Evolutionary conservation across 2,113 vertebrate species (phyloP), one percentile per base, ranked within the genome.

Genomic region (Petroica traversi): DNA sequence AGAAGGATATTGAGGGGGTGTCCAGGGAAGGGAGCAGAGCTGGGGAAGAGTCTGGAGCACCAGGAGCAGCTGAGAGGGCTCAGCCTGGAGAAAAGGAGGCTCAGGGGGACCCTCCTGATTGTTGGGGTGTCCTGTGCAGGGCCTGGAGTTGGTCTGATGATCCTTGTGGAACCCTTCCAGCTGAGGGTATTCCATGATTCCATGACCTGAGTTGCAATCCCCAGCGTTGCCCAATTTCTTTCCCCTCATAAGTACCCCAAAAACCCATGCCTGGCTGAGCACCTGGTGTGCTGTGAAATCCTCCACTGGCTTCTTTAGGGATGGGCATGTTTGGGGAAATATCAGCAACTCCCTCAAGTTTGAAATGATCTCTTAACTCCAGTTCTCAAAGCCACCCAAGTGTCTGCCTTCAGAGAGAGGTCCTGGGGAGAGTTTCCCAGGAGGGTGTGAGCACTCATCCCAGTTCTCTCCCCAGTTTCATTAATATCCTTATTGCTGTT

Each of bases 301-400:
- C 58, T 18, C 0, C 36, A 3, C 36, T 63, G 4, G 0, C 6
- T 34, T 78, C 74, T 72, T 55, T 19, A n/a, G 16, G 2, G 1
- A 19, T 19, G 8, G n/a, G 31, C 16, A 31, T 25, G 16, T 43
- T 64, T 64, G 33, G 62, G 77, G n/a, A 12, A 48, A 74, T 83
- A 79, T 8, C 84, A 84, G 19, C 40, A 59, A 0, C 28, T 72
- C 49, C 52, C 61, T 72, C 19, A 11, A n/a, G n/a, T n/a, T n/a
- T n/a, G n/a, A 68, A 63, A 52, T 13, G 11, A 31, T 46, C 31
- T 33, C 61, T 34, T 34, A 33, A 26, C 11, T 15, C 24, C 9
- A 6, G 22, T 34, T 79, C 83, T 64, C 51, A 34, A 46, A 62
- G 61, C 28, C 40, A 29, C 12, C 11, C 0, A 0, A 40, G 76